phyloP scores from a whole-genome alignment of 2,113 vertebrate genomes.

The Reinhardtius hippoglossoides region DNA sequence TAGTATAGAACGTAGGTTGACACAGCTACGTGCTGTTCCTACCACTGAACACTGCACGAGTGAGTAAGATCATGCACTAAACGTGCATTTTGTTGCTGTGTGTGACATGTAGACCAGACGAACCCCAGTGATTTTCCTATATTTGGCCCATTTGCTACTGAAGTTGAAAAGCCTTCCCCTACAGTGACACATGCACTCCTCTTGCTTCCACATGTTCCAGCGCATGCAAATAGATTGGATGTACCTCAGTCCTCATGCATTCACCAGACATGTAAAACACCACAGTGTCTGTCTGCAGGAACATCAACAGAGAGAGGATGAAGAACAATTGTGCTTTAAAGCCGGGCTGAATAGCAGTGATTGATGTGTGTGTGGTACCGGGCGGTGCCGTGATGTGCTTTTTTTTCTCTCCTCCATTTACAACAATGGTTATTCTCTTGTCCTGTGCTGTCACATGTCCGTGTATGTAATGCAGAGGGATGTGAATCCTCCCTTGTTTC shows the following conservation, averaged over 20 bases:
- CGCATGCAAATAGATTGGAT: neutral
- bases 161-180: too few relatives aligned
- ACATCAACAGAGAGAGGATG: conserved; percentile 12
- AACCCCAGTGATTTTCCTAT: too few relatives aligned
- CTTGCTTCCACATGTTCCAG: conserved; percentile 10
- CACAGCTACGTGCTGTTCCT: too few relatives aligned
- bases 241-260: neutral
- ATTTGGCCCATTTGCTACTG: too few relatives aligned
- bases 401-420: neutral
- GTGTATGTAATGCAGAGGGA: conserved; percentile 26
- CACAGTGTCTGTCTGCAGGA: conserved; percentile 4
- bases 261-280: conserved; percentile 6
- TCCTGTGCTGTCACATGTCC: conserved; percentile 53
- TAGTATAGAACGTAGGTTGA: too few relatives aligned
- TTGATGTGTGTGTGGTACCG: conserved; percentile 61
- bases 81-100: too few relatives aligned
- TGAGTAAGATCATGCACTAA: too few relatives aligned
- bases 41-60: too few relatives aligned
- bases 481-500: conserved; percentile 59
- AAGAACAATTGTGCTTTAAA: conserved; percentile 49
- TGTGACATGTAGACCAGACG: too few relatives aligned
- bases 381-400: conserved; percentile 41
- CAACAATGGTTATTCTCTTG: conserved; percentile 69
- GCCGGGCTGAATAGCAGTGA: conserved; percentile 31
- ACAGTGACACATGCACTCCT: neutral